Evolutionary conservation across 2,888 invertebrate genomes (phyloP).

Genomic region (Himalopsyche kuldschensis): DNA sequence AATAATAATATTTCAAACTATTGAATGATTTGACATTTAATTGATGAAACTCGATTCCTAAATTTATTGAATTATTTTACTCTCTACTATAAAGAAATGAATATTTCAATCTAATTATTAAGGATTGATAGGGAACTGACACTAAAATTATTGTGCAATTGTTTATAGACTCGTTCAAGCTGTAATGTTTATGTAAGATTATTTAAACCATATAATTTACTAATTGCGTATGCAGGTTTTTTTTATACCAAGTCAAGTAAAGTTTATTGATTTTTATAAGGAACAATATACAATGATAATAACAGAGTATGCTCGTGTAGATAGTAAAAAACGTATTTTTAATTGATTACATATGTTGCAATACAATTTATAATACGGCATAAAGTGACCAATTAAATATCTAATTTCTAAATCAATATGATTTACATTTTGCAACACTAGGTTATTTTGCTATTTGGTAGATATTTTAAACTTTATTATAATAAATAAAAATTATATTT

Average conservation of each 20-base stretch:
- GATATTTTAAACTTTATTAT: conserved; percentile 14
- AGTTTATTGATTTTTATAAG: conserved; percentile 38
- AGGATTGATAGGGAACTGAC: too few species aligned
- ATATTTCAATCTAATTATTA: too few species aligned
- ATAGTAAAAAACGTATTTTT: conserved; percentile 22
- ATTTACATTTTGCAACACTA: conserved; percentile 11
- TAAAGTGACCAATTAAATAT: background rate
- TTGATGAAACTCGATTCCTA: too few species aligned
- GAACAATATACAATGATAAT: conserved; percentile 39
- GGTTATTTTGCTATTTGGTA: conserved; percentile 16
- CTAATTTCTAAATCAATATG: conserved; percentile 2
- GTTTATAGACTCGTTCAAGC: too few species aligned
- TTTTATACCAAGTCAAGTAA: conserved; percentile 4
- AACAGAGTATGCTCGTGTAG: conserved; percentile 33
- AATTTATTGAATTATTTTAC: too few species aligned
- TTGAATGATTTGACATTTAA: too few species aligned
- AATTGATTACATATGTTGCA: conserved; percentile 27
- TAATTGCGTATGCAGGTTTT: conserved; percentile 30
- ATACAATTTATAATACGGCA: too few species aligned
- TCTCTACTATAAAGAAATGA: too few species aligned
- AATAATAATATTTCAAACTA: background rate
- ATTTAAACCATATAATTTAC: background rate
- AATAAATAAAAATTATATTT: conserved; percentile 36
- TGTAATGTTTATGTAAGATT: too few species aligned
- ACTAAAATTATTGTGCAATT: too few species aligned